Base-by-base conservation (phyloP, 2,888 invertebrate genomes). In the Euclidia mi region DNA sequence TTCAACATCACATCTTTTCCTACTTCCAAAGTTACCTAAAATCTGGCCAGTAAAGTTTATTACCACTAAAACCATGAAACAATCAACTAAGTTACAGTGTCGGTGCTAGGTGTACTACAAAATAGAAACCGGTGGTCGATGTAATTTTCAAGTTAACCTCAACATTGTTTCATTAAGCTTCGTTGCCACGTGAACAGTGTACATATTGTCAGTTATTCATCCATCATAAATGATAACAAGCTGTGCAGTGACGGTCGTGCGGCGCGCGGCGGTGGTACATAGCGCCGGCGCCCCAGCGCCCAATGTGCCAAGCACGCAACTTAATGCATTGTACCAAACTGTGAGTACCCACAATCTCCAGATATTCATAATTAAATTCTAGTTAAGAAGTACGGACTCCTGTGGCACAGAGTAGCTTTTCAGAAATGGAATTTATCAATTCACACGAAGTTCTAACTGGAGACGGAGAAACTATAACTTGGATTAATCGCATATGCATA, bases 331-430 rank as follows among this genome's bases (percentile, higher is more conserved):
- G 65, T 71, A 70, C 72, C 67, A 63, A 70, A 70, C 62, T 70
- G 60, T 74, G 68, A 69, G 71, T 74, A 79, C 79, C 82, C 81
- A 79, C 79, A 84, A 86, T 86, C 88, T 86, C 90, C 66, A 83
- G 84, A 80, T 87, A 86, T 91, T 85, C 88, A 92, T 91, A 89
- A 91, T 92, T 92, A 92, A 92, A 92, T 90, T 92, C 91, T 91
- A 87, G 89, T 92, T 92, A 90, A 85, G 81, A 88, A 91, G 85
- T 85, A 84, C 77, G 78, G 79, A 79, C 82, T 85, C 86, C 52
- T 66, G 82, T 78, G 83, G 82, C 84, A 62, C 80, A 81, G 79
- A 84, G 84, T 83, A 84, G 86, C 87, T 84, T 85, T 88, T 82
- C 87, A 85, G 85, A 83, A 88, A 92, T 92, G 86, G 87, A 90